A percentile compares a stretch with the other conserved stretches of the same genome.
Conservation (phyloP, 1,140 invertebrate genomes). For the Conus betulinus region DNA sequence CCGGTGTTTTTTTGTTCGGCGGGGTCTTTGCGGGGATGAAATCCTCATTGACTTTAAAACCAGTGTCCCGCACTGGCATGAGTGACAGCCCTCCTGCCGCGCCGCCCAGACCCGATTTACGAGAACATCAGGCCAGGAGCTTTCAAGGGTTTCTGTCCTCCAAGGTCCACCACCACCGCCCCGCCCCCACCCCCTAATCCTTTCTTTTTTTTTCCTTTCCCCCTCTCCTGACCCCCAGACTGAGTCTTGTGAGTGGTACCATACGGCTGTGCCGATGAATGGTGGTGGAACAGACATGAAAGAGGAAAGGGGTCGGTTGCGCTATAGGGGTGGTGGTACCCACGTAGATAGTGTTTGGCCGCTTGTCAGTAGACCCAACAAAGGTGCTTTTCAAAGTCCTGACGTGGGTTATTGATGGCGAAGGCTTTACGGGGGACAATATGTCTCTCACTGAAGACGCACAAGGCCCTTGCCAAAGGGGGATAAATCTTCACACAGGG, state of each 20-base stretch:
- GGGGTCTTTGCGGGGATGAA: background rate
- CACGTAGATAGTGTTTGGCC: constrained; percentile 32
- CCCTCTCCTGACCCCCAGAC: background rate
- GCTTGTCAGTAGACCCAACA: constrained; percentile 13
- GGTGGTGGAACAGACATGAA: background rate
- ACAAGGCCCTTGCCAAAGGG: background rate
- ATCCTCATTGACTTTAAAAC: constrained; percentile 38
- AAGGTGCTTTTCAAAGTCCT: background rate
- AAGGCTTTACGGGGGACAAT: constrained; percentile 21
- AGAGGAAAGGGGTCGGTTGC: background rate
- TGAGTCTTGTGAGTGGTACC: background rate
- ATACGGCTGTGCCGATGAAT: background rate
- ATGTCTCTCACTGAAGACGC: constrained; percentile 30
- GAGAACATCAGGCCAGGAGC: background rate
- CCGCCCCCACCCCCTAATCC: background rate
- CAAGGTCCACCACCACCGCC: no score
- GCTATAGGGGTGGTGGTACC: constrained; percentile 19
- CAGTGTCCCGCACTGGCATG: constrained; percentile 20
- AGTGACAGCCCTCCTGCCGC: constrained; percentile 22
- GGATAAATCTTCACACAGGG: background rate
- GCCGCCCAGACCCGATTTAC: background rate
- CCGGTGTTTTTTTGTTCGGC: background rate
- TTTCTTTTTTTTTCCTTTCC: background rate
- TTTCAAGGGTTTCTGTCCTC: no score
- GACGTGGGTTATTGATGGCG: constrained; percentile 29